Conservation (phyloP, 2,113 vertebrate genomes). For the Junco hyemalis region DNA sequence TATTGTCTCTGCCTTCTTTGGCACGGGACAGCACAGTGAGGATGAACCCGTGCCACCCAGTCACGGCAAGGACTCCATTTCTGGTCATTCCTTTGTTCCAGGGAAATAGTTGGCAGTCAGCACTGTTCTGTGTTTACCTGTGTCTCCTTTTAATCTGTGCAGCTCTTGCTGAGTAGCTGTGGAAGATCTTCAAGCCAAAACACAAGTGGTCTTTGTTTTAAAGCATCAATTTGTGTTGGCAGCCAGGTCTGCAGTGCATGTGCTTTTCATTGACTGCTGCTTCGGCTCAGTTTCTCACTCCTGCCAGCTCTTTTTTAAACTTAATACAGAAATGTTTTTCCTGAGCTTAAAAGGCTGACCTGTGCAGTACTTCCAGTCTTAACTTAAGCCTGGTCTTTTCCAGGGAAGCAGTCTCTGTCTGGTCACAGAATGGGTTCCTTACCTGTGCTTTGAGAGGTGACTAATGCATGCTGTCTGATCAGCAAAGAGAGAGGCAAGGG, state of each 20-base stretch:
- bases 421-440: not conserved
- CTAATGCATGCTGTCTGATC: not conserved
- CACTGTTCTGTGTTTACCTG: not conserved
- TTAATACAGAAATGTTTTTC: constrained; percentile 33
- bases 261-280: constrained; percentile 77
- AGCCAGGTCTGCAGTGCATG: constrained; percentile 75
- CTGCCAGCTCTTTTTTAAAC: constrained; percentile 17
- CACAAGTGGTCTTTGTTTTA: constrained; percentile 80
- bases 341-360: constrained; percentile 16
- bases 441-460: not conserved
- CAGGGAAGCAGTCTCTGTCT: not conserved
- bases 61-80: not conserved
- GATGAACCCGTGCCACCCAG: not conserved
- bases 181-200: constrained; percentile 44
- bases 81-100: constrained; percentile 7
- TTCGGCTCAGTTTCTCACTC: constrained; percentile 25
- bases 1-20: not conserved
- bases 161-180: constrained; percentile 1
- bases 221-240: constrained; percentile 69
- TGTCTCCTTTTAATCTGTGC: not conserved
- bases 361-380: not conserved
- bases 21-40: fast-evolving
- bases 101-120: not conserved
- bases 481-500: not conserved
- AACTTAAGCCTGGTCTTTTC: not conserved